A percentile compares a stretch with the other conserved stretches of the same genome.
These are phyloP conservation scores for Cinara cedri DNA, from an alignment of 2,888 invertebrate species.

Conservation along the genomic window DNA sequence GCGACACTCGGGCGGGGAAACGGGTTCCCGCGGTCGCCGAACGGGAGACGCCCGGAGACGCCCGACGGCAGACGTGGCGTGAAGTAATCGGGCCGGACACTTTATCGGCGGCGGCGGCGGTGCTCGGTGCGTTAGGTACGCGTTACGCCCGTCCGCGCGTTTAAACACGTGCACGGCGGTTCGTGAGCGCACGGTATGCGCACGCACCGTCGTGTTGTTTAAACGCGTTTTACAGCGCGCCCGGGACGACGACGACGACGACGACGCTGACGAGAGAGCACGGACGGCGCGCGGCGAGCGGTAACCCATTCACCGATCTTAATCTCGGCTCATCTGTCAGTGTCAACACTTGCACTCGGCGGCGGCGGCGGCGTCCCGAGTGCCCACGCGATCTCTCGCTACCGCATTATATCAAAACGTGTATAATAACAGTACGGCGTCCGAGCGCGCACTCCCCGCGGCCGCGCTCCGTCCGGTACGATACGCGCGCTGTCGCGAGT, in stretches of 20 bases:
- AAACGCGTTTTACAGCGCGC: constrained; percentile 36
- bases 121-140: too few species aligned
- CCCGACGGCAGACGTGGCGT: constrained; percentile 26
- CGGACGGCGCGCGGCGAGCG: constrained; percentile 13
- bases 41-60: not conserved
- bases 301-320: constrained; percentile 44
- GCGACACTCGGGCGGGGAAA: too few species aligned
- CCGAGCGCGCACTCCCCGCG: not conserved
- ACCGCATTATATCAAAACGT: too few species aligned
- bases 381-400: constrained; percentile 13
- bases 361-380: not conserved
- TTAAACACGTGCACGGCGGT: too few species aligned
- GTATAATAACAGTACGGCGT: too few species aligned
- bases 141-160: too few species aligned
- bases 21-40: too few species aligned
- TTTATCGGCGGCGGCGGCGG: too few species aligned
- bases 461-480: not conserved
- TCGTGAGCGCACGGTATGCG: too few species aligned
- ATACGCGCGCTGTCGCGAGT: not conserved
- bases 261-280: too few species aligned
- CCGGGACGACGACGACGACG: not conserved
- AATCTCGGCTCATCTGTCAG: constrained; percentile 55
- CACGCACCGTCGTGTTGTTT: too few species aligned
- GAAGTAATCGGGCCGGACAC: constrained; percentile 38
- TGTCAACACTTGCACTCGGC: constrained; percentile 51